These are phyloP conservation scores for Gandaritis pyraliata DNA, from an alignment of 2,888 invertebrate species.

Conservation along the genomic window DNA sequence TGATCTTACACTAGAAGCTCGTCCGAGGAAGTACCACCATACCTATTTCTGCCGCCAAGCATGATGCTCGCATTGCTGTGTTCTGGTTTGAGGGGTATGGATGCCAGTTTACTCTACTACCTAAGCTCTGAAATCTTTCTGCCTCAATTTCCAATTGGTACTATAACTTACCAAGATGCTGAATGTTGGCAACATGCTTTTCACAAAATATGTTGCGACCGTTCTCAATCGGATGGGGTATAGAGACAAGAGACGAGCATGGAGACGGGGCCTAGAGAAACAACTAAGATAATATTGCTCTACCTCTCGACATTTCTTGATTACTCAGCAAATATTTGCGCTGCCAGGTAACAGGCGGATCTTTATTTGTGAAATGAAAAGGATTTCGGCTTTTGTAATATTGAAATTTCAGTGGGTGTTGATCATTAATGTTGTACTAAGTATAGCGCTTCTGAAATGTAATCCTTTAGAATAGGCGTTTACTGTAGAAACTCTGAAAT, in stretches of 20 bases:
- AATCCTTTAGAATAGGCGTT: not conserved
- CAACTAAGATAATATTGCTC: slow-evolving; percentile 37
- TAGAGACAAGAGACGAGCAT: not conserved
- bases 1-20: too few species aligned
- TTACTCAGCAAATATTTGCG: slow-evolving; percentile 38
- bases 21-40: too few species aligned
- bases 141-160: too few species aligned
- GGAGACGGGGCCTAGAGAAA: not conserved
- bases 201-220: too few species aligned
- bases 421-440: not conserved
- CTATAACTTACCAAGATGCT: not conserved
- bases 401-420: slow-evolving; percentile 16
- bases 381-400: slow-evolving; percentile 19
- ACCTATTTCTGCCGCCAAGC: too few species aligned
- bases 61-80: too few species aligned
- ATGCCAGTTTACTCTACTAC: too few species aligned
- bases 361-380: slow-evolving; percentile 30
- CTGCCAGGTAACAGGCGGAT: slow-evolving; percentile 19
- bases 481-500: too few species aligned
- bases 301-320: slow-evolving; percentile 37
- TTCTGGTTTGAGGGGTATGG: too few species aligned
- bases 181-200: too few species aligned
- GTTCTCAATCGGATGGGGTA: too few species aligned
- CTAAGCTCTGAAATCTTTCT: too few species aligned
- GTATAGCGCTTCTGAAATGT: not conserved